Conservation (phyloP, 2,797 vertebrate genomes). For the Cyclopterus lumpus region DNA sequence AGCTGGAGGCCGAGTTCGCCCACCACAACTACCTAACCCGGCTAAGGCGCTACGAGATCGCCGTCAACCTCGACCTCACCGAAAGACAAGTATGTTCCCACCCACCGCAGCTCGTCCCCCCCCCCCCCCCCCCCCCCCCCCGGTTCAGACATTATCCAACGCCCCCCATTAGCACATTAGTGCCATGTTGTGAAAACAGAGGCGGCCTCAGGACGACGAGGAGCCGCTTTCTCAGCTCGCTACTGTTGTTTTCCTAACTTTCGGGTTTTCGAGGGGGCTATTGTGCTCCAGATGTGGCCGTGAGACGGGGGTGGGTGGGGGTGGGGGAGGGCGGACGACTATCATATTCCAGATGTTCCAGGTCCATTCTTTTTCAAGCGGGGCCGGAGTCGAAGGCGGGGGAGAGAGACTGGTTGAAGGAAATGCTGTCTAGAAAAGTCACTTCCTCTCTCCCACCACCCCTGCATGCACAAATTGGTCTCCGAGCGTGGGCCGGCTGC, state of each 20-base stretch:
- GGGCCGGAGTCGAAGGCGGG: conserved; percentile 66
- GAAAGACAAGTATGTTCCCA: conserved; percentile 94
- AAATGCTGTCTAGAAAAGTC: conserved; percentile 79
- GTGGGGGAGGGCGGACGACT: too few relatives aligned
- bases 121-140: conserved; percentile 11
- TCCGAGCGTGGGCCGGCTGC: conserved; percentile 69
- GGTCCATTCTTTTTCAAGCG: conserved; percentile 77
- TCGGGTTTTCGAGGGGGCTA: conserved; percentile 52
- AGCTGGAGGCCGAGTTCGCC: conserved; percentile 98
- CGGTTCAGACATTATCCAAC: conserved; percentile 43
- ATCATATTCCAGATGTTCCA: conserved; percentile 83
- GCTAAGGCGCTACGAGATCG: conserved; percentile 97
- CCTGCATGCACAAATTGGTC: conserved; percentile 71
- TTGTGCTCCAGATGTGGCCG: conserved; percentile 77
- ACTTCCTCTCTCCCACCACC: conserved; percentile 73
- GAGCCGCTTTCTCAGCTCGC: conserved; percentile 52
- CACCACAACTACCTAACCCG: conserved; percentile 99
- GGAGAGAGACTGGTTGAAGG: conserved; percentile 69
- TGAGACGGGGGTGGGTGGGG: conserved; percentile 42
- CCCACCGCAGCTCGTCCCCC: conserved; percentile 15
- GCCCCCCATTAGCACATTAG: conserved; percentile 62
- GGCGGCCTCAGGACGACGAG: conserved; percentile 35
- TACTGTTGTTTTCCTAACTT: conserved; percentile 73
- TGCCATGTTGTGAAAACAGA: conserved; percentile 73
- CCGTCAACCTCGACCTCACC: conserved; percentile 98